Evolutionary conservation across 2,888 invertebrate species (phyloP), one percentile per base, ranked within the genome.

Genomic region (Nomada goodeniana): DNA sequence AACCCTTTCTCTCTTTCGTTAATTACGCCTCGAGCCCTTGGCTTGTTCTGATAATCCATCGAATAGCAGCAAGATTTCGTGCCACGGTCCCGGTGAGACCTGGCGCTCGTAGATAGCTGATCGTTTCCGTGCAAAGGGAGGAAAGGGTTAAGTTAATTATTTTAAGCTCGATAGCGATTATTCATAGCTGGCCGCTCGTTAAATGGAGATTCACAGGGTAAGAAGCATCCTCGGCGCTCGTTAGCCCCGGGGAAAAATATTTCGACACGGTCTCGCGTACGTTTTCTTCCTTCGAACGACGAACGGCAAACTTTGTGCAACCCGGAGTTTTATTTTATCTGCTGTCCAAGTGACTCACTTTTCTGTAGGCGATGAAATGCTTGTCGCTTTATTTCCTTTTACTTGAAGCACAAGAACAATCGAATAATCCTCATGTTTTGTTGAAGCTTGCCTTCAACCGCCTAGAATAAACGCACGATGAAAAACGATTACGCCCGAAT

Each of bases 1-100:
- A 60, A 26, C 60, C 71, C 59, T 74, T 80, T 83, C 69, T 73
- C 71, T 79, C 79, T 76, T 86, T 72, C 86, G 87, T 88, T 88
- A 85, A 88, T 88, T 87, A 82, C 82, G 65, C 76, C 68, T 36
- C 60, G 61, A 20, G n/a, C 67, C 52, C 29, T 23, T 44, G 55
- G 53, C 76, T 55, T 70, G 78, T 80, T 20, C 69, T 86, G 86
- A 87, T 84, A 64, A 57, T 73, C 65, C 87, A 75, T 86, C 78
- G 77, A 78, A 80, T 85, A 80, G 83, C 81, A 69, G 85, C 80
- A 76, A 86, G 83, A 85, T 69, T 63, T 44, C 52, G 26, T 57
- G 47, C 79, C 52, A 76, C 81, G 74, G 81, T 76, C 71, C 68
- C 61, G 72, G 55, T 61, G 63, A 72, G 59, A 60, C 26, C 29